Percentiles rank a stretch among this genome's conserved stretches.
Conservation (phyloP, 2,888 invertebrate genomes). For the Amphipyra berbera region DNA sequence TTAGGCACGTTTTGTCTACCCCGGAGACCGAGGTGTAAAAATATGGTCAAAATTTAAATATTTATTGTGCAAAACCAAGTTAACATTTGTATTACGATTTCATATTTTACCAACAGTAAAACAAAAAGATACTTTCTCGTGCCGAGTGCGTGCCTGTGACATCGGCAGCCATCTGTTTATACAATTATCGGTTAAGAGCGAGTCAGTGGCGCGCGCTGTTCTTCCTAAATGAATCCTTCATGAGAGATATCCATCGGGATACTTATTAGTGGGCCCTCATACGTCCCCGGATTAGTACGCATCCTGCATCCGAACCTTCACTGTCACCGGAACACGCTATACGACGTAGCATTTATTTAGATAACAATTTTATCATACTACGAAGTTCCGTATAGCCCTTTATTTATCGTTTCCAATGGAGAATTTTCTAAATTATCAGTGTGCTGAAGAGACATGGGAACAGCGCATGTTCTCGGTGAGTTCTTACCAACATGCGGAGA, state of each 20-base stretch:
- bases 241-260: slow-evolving; percentile 82
- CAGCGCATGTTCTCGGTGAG: slow-evolving; percentile 69
- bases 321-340: slow-evolving; percentile 12
- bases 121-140: slow-evolving; percentile 6
- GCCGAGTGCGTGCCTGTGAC: slow-evolving; percentile 71
- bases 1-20: too few relatives aligned
- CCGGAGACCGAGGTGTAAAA: too few relatives aligned
- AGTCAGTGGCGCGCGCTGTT: slow-evolving; percentile 88
- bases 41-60: too few relatives aligned
- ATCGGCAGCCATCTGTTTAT: slow-evolving; percentile 87
- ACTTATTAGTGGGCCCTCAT: slow-evolving; percentile 79
- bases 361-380: background rate
- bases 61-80: too few relatives aligned
- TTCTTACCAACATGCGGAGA: slow-evolving; percentile 70
- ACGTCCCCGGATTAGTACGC: slow-evolving; percentile 79
- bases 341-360: background rate
- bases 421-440: slow-evolving; percentile 77
- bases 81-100: background rate
- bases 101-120: background rate
- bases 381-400: background rate
- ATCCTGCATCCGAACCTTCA: slow-evolving; percentile 64
- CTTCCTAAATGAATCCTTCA: slow-evolving; percentile 89
- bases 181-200: slow-evolving; percentile 88
- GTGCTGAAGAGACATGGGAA: slow-evolving; percentile 78
- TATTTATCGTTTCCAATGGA: slow-evolving; percentile 65